Evolutionary conservation across 2,113 vertebrate species (phyloP).

Genomic region (Hydrolagus affinis): DNA sequence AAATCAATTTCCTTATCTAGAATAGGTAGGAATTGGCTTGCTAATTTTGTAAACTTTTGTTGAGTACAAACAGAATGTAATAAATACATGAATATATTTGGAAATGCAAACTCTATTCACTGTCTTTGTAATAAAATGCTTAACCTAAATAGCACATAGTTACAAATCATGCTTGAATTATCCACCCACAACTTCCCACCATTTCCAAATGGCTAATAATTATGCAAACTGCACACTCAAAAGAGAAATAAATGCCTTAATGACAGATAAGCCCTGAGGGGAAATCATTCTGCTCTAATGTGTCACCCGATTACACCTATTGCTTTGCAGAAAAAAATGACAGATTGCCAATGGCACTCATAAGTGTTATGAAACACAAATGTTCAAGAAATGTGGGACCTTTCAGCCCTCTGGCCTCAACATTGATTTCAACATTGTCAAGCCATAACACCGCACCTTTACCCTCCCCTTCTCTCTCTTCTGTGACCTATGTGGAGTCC

Average conservation of each 20-base stretch:
- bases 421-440: too few relatives aligned
- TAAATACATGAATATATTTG: background rate
- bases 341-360: background rate
- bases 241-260: conserved; percentile 18
- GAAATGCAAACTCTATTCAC: background rate
- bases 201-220: conserved; percentile 21
- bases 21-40: background rate
- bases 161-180: conserved; percentile 20
- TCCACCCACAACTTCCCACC: conserved; percentile 18
- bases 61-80: background rate
- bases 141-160: background rate
- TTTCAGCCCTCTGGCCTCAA: background rate
- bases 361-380: background rate
- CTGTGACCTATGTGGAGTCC: too few relatives aligned
- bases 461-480: too few relatives aligned
- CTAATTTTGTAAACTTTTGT: background rate
- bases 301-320: background rate
- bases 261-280: conserved; percentile 10
- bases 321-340: conserved; percentile 3
- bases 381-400: background rate
- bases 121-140: background rate
- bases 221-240: conserved; percentile 7
- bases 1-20: background rate
- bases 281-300: conserved; percentile 20
- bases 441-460: too few relatives aligned